Base-by-base conservation (phyloP, 2,797 vertebrate species). In the Chelon auratus region DNA sequence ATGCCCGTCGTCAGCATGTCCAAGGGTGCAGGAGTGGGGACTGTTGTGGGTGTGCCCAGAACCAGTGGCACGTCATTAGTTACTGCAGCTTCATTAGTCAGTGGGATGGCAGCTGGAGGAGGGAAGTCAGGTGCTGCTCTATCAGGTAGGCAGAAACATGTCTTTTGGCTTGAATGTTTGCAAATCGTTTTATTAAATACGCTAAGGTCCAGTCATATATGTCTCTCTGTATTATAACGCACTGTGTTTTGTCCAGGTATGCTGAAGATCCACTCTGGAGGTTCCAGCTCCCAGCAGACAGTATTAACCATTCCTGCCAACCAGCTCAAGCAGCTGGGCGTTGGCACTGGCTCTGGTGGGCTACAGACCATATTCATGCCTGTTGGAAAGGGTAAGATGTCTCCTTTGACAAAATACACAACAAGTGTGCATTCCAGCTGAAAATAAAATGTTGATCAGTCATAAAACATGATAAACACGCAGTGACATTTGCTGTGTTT, bases 341-440 rank as follows among this genome's bases (percentile, higher is more conserved):
- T 96, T 36, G 95, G 93, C 80, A 68, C 93, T 33, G 92, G 94
- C 18, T 94, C 95, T 13, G 93, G 94, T 59, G 95, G 94, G n/a
- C 90, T 98, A 80, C 97, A 98, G 93, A 97, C 97, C 17, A 94
- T 98, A 68, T 93, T 97, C 79, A 97, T 98, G 96, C 97, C 97
- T 65, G 95, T 97, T 68, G 96, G 96, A 76, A 99, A 97, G 96
- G 97, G 97, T 98, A 82, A 85, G 87, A 5, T 17, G 1, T 59
- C n/a, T 62, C 51, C 39, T 12, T 14, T 22, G 8, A 50, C 15
- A 37, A 40, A 14, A 42, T 36, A 33, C 8, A 37, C n/a, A 33
- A 22, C 9, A 58, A 9, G n/a, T 48, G 26, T 40, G 36, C 20
- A 12, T 57, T 64, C 22, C 37, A 47, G 17, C 53, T 22, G 13